Evolutionary conservation across 2,797 vertebrate genomes (phyloP), one percentile per base, ranked within the genome.

Genomic region (Petrocephalus sullivani): DNA sequence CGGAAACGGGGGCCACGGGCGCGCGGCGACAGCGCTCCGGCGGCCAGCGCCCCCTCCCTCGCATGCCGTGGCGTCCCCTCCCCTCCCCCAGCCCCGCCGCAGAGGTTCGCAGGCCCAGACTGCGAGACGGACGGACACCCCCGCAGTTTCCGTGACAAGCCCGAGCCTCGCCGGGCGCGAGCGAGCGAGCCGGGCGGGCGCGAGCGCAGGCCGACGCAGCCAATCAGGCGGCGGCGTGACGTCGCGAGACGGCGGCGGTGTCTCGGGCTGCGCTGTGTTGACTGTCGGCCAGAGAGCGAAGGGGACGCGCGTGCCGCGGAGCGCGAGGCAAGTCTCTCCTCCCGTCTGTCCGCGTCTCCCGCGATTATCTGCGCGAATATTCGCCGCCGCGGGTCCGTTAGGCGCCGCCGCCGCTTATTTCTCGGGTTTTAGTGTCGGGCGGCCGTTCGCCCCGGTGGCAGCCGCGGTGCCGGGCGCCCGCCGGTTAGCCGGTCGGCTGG

Each of bases 151-250:
- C 95, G 94, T 93, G 93, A 88, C 88, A 89, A 87, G 89, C 90
- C 88, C 87, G 67, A 58, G 67, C 87, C 41, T 46, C 41, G 41
- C 41, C 41, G 41, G 4, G 41, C 41, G 28, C 41, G 41, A 46
- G 41, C 41, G 41, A 46, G 41, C 41, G 41, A 46, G 41, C 41
- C 41, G 41, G 4, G 41, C 41, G 41, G 4, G 41, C 3, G 41
- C 83, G 85, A 92, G 94, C 91, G 93, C 87, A 28, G 91, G 89
- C 90, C 96, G 96, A 96, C 96, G 96, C 96, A 93, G 93, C 93
- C 93, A 93, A 93, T 92, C 91, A 87, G 92, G 92, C 91, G 91
- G 95, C 94, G 95, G 93, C 88, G 94, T 96, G 95, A 96, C 95
- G 95, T 95, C 57, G 57, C 91, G 85, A 84, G 93, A 91, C 94